These are phyloP conservation scores for Plutomurus gul DNA, from an alignment of 1,140 invertebrate genomes.

Conservation along the genomic window DNA sequence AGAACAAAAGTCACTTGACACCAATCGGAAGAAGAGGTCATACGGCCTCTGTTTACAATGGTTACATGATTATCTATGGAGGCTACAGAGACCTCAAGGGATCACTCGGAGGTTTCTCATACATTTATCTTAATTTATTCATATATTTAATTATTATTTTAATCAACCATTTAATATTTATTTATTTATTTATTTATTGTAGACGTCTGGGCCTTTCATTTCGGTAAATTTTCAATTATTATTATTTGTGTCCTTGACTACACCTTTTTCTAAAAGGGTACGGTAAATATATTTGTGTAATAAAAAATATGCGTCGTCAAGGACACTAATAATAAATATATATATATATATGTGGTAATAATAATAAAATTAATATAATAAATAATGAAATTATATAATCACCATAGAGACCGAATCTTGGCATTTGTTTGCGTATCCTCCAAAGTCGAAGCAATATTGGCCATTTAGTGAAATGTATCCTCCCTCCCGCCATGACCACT, in stretches of 20 bases:
- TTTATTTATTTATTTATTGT: no score
- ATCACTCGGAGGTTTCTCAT: conserved; percentile 70
- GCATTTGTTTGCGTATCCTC: conserved; percentile 64
- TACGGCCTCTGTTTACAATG: conserved; percentile 76
- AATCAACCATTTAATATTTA: no score
- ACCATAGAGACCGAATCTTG: conserved; percentile 74
- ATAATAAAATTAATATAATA: no score
- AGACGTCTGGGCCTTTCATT: conserved; percentile 89
- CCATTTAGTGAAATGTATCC: background rate
- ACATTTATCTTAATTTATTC: no score
- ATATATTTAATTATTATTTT: no score
- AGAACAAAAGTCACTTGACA: conserved; percentile 62
- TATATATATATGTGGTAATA: no score
- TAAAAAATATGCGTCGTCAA: no score
- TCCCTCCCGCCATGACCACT: conserved; percentile 77
- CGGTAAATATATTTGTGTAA: no score
- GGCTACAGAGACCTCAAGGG: conserved; percentile 86
- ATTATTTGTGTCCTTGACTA: no score
- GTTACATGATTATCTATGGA: conserved; percentile 83
- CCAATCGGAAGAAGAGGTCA: conserved; percentile 81
- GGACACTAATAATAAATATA: no score
- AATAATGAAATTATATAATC: no score
- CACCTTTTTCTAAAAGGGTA: no score
- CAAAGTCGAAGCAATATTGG: conserved; percentile 13
- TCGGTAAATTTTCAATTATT: conserved; percentile 72